Evolutionary conservation across 1,140 invertebrate species (phyloP).

Genomic region (Hesperophylax magnus): DNA sequence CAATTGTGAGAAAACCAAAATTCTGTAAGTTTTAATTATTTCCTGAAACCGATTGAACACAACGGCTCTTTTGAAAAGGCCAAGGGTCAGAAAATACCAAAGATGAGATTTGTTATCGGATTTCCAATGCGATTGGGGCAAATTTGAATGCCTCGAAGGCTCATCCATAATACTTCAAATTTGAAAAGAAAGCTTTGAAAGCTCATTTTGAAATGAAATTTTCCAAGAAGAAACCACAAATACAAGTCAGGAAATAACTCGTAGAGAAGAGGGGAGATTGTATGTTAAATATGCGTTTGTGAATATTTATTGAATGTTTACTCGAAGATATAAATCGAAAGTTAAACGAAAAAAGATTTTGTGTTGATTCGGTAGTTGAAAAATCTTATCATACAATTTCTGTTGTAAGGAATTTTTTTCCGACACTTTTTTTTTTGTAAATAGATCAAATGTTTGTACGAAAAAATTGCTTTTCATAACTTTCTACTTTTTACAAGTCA

Average conservation of each 20-base stretch:
- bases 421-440: too few species aligned
- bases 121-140: neutral
- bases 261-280: neutral
- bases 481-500: too few species aligned
- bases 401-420: too few species aligned
- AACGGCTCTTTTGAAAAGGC: neutral
- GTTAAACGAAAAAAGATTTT: too few species aligned
- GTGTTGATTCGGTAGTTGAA: too few species aligned
- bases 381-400: too few species aligned
- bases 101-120: neutral
- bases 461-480: too few species aligned
- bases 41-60: neutral
- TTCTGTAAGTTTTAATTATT: neutral
- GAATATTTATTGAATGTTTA: too few species aligned
- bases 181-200: neutral
- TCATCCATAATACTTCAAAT: neutral
- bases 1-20: neutral
- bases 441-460: too few species aligned
- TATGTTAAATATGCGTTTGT: too few species aligned
- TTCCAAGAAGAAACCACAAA: neutral
- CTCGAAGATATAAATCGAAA: too few species aligned
- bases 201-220: conserved; percentile 5
- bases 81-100: neutral
- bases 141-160: neutral
- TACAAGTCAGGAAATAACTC: neutral